Evolutionary conservation across 2,888 invertebrate genomes (phyloP), one percentile per base, ranked within the genome.

Genomic region (Cataglyphis cursor): DNA sequence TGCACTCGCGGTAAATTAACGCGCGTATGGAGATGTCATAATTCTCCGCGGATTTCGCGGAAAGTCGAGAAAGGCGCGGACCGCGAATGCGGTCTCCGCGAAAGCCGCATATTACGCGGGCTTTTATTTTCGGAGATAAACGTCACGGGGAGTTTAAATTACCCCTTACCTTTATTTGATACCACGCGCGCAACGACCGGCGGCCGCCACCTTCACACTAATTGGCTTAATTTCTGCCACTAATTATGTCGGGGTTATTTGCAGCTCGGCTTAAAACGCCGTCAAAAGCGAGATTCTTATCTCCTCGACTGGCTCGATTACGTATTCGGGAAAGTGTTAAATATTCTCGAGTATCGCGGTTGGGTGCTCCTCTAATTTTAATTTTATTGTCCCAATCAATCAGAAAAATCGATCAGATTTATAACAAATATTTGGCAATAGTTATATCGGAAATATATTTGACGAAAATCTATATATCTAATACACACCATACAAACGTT

Each of bases 141-240:
- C 64, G 62, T 70, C 44, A n/a, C 54, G 28, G 38, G 28, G 24
- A 68, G 85, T 82, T 88, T 88, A 88, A 85, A 88, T 88, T 88
- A 88, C 78, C 75, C 78, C 83, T 84, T 88, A 85, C 82, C 84
- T 66, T 68, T 65, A 66, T 80, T 68, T 75, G 82, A 83, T 87
- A 24, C 80, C 68, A 59, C 81, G 66, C 81, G 66, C 64, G 66
- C 64, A 35, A 76, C 64, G 72, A 80, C 57, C 70, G 41, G 59
- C 70, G 41, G 59, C 66, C 73, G 70, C 82, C 85, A 82, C 64
- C 87, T 83, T 87, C 83, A 18, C 81, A 81, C 76, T 88, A 88
- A 88, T 88, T 88, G 88, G 84, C 87, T 88, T 88, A 87, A 88
- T 88, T 87, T 88, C 85, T 84, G 66, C 81, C 81, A 68, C 88